A percentile compares a stretch with the other conserved stretches of the same genome.
Conservation (phyloP, 2,797 vertebrate genomes). For the Jordanella pulchra region DNA sequence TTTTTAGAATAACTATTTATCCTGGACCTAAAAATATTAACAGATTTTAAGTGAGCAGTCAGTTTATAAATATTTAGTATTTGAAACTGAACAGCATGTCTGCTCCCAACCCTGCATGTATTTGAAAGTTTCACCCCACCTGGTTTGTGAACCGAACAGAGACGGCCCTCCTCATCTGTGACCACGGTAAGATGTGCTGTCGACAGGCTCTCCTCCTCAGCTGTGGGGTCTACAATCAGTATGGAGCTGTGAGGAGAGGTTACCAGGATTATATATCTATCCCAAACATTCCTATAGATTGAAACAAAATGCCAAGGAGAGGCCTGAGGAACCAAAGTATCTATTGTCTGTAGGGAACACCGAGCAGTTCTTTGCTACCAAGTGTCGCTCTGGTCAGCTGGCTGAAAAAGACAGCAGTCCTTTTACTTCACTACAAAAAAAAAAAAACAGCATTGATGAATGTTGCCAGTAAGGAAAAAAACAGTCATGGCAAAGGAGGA, state of each 20-base stretch:
- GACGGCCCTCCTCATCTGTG: slow-evolving; percentile 86
- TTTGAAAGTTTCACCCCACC: slow-evolving; percentile 74
- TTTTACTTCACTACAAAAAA: not conserved
- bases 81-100: not conserved
- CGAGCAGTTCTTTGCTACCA: no score
- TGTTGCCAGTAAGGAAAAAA: not conserved
- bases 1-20: not conserved
- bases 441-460: not conserved
- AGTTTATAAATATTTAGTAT: not conserved
- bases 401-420: not conserved
- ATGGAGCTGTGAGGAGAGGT: slow-evolving; percentile 78
- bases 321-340: not conserved
- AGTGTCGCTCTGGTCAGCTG: not conserved
- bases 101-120: not conserved
- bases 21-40: not conserved
- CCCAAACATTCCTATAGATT: not conserved
- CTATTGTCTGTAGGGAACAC: no score
- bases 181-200: slow-evolving; percentile 88
- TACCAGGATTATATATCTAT: not conserved
- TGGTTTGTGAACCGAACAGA: slow-evolving; percentile 93
- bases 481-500: no score
- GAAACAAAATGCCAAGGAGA: not conserved
- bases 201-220: slow-evolving; percentile 89
- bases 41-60: not conserved
- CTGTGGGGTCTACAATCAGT: slow-evolving; percentile 90